These are phyloP conservation scores for Theocolax elegans DNA, from an alignment of 1,140 invertebrate genomes.

Conservation along the genomic window DNA sequence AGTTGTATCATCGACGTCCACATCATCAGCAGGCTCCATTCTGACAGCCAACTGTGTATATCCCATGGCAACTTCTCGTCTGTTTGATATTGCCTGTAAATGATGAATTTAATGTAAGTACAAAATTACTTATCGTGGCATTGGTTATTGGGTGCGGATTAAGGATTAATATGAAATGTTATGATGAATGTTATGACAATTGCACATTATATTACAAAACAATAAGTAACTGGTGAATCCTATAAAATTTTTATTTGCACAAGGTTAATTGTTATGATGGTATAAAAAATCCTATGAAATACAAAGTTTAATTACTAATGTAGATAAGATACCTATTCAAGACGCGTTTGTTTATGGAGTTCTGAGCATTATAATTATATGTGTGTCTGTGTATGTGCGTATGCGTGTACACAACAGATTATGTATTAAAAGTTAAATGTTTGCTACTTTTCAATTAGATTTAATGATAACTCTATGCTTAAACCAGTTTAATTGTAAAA, in stretches of 20 bases:
- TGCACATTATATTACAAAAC: too few species aligned
- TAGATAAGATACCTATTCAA: conserved; percentile 59
- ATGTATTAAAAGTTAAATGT: neutral
- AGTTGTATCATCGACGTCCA: conserved; percentile 59
- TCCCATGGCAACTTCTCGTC: conserved; percentile 60
- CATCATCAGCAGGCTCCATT: conserved; percentile 60
- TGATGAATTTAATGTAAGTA: too few species aligned
- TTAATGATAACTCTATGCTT: conserved; percentile 70
- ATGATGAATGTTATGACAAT: too few species aligned
- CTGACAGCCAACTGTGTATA: conserved; percentile 62
- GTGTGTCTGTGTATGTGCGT: too few species aligned
- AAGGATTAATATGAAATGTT: too few species aligned
- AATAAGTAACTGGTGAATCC: too few species aligned
- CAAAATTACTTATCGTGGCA: too few species aligned
- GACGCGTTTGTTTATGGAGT: conserved; percentile 65
- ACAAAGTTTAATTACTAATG: conserved; percentile 62
- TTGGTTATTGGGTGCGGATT: too few species aligned
- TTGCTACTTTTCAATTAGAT: conserved; percentile 68
- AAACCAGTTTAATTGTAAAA: conserved; percentile 65
- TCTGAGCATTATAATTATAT: conserved; percentile 55
- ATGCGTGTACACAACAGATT: neutral
- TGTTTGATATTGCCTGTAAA: conserved; percentile 56
- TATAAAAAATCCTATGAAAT: conserved; percentile 55
- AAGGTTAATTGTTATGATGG: conserved; percentile 59
- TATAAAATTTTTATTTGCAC: too few species aligned